Conservation (phyloP, 2,113 vertebrate species). For the Thalassoma bifasciatum region DNA sequence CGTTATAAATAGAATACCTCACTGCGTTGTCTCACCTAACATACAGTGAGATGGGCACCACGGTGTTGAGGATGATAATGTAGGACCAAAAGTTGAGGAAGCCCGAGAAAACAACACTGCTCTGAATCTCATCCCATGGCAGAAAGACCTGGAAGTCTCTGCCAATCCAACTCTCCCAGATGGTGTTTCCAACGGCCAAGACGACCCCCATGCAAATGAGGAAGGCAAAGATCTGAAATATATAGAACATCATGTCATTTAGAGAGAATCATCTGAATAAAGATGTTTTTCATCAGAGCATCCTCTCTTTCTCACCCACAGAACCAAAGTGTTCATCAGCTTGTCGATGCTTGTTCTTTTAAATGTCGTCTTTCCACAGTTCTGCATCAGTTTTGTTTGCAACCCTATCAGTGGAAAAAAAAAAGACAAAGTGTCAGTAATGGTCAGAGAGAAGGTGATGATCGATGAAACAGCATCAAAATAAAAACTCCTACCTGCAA, state of each 20-base stretch:
- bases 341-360: conserved; percentile 95
- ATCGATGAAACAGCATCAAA: neutral
- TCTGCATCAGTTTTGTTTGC: conserved; percentile 97
- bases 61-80: conserved; percentile 96
- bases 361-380: conserved; percentile 91
- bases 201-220: conserved; percentile 93
- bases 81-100: conserved; percentile 98
- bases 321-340: conserved; percentile 94
- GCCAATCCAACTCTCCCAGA: conserved; percentile 91
- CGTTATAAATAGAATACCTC: too few relatives aligned
- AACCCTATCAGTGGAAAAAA: conserved; percentile 38
- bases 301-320: conserved; percentile 86
- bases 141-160: conserved; percentile 89
- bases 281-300: neutral
- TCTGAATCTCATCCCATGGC: conserved; percentile 87
- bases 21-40: conserved; percentile 88
- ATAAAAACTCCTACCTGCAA: conserved; percentile 83
- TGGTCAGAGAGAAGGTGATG: too few relatives aligned
- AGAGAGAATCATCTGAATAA: neutral
- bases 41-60: conserved; percentile 94
- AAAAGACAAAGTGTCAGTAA: too few relatives aligned
- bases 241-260: neutral
- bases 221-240: conserved; percentile 90
- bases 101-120: conserved; percentile 85
- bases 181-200: conserved; percentile 90